phyloP scores from a whole-genome alignment of 64 coral and sea anemone genomes.

The Porites lutea region DNA sequence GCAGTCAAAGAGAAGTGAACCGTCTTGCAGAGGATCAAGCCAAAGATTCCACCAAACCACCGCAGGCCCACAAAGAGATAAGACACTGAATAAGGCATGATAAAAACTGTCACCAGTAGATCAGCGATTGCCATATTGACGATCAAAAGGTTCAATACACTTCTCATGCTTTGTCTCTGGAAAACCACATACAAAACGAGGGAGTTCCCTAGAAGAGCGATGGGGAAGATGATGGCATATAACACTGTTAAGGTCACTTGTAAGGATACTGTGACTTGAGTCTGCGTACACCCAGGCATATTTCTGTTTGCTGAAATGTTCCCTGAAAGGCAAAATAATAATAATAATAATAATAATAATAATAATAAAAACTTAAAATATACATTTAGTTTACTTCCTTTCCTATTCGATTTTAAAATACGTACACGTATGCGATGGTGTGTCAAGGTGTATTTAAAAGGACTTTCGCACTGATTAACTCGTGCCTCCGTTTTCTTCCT shows the following conservation, averaged over 20 bases:
- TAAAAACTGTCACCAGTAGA: constrained; percentile 77
- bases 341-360: not conserved
- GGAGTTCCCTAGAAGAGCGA: constrained; percentile 85
- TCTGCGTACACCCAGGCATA: not conserved
- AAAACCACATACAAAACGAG: constrained; percentile 87
- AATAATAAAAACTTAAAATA: too few relatives aligned
- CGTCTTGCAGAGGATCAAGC: constrained; percentile 70
- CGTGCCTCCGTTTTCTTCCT: too few relatives aligned
- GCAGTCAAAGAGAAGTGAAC: constrained; percentile 78
- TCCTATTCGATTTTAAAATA: too few relatives aligned
- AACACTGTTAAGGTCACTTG: constrained; percentile 70
- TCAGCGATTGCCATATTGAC: constrained; percentile 94
- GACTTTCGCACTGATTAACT: too few relatives aligned
- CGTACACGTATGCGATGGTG: too few relatives aligned
- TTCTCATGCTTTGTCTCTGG: constrained; percentile 76
- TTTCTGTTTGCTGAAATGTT: not conserved
- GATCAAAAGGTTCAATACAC: constrained; percentile 83
- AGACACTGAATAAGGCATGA: constrained; percentile 80
- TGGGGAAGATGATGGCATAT: constrained; percentile 89
- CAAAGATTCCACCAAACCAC: constrained; percentile 88
- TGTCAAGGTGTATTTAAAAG: too few relatives aligned
- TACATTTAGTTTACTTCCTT: too few relatives aligned
- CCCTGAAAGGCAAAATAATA: not conserved
- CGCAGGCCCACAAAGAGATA: constrained; percentile 69
- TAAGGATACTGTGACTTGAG: constrained; percentile 9